Evolutionary conservation across 2,888 invertebrate species (phyloP).

Genomic region (Cacoxenus indagator): DNA sequence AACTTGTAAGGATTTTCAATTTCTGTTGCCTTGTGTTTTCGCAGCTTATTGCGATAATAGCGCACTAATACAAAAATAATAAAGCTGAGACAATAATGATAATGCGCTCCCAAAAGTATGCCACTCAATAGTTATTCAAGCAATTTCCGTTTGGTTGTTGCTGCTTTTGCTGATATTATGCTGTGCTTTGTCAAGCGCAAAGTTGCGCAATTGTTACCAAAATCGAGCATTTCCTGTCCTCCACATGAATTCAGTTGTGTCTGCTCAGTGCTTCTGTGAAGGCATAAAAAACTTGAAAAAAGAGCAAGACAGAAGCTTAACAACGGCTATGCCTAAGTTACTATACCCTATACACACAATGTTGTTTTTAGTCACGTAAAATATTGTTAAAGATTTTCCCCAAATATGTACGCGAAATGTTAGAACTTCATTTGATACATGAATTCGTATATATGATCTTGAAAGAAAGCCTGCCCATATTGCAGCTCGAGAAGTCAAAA

Average conservation of each 20-base stretch:
- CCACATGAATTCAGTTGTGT: constrained; percentile 28
- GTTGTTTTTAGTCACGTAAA: too few relatives aligned
- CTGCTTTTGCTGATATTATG: constrained; percentile 37
- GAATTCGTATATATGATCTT: too few relatives aligned
- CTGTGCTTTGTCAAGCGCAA: constrained; percentile 43
- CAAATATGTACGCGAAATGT: too few relatives aligned
- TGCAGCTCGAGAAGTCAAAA: too few relatives aligned
- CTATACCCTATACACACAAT: too few relatives aligned
- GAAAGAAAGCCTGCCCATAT: too few relatives aligned
- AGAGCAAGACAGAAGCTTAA: background rate
- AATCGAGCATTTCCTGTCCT: constrained; percentile 21
- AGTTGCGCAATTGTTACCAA: constrained; percentile 56
- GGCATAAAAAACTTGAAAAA: background rate
- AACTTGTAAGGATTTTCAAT: constrained; percentile 3
- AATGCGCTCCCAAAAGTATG: constrained; percentile 39
- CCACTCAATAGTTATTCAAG: constrained; percentile 62
- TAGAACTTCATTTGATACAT: too few relatives aligned
- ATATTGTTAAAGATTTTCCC: too few relatives aligned
- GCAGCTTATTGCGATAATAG: constrained; percentile 35
- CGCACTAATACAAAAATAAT: constrained; percentile 19
- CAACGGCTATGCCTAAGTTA: too few relatives aligned
- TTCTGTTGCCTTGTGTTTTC: background rate
- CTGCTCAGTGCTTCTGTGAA: constrained; percentile 15
- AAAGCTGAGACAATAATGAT: constrained; percentile 14
- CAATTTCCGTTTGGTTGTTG: constrained; percentile 49